A percentile compares a stretch with the other conserved stretches of the same genome.
These are phyloP conservation scores for Acromyrmex echinatior DNA, from an alignment of 1,140 invertebrate species.

Conservation along the genomic window DNA sequence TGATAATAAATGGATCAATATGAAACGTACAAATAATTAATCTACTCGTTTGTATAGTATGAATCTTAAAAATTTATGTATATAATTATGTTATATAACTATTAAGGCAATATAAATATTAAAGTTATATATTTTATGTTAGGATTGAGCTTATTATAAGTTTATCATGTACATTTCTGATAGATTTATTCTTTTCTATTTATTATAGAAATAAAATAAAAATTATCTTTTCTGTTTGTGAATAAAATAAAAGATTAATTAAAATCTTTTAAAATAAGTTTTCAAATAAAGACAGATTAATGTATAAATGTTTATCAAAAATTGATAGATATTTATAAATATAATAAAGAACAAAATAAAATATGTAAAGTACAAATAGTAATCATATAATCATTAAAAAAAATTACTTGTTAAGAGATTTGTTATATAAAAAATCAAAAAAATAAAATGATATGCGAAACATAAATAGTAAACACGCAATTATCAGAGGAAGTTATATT, in stretches of 20 bases:
- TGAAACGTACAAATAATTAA: not conserved
- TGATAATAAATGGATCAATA: constrained; percentile 31
- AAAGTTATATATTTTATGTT: not conserved
- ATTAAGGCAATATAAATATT: no score
- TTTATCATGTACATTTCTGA: not conserved
- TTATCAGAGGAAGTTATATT: constrained; percentile 6
- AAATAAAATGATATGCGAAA: no score
- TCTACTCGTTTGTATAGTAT: not conserved
- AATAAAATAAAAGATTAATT: not conserved
- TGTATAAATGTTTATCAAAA: constrained; percentile 7
- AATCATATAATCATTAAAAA: no score
- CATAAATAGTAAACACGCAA: not conserved
- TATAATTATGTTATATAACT: no score
- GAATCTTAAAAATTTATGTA: no score
- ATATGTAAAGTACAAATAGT: no score
- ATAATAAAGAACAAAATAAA: not conserved
- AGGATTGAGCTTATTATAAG: not conserved
- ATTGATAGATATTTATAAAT: not conserved
- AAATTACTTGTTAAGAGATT: no score
- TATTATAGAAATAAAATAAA: not conserved
- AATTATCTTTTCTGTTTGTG: not conserved
- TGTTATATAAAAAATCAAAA: no score
- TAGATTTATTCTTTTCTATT: not conserved
- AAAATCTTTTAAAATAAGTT: not conserved
- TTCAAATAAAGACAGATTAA: not conserved